A percentile compares a stretch with the other conserved stretches of the same genome.
Conservation (phyloP, 2,888 invertebrate species). For the Drosophila neoperkinsi region DNA sequence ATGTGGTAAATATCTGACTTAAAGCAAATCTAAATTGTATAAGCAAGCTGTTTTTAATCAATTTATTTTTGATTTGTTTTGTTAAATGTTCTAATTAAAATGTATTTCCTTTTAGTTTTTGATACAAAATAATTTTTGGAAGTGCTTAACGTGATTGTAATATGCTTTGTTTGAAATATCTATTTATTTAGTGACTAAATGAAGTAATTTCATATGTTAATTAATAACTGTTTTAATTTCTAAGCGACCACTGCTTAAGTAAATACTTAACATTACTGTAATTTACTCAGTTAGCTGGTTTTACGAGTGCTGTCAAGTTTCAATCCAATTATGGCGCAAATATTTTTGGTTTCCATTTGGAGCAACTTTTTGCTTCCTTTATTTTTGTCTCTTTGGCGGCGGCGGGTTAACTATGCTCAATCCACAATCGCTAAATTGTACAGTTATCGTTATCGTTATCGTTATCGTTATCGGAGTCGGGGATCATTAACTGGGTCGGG, state of each 20-base stretch:
- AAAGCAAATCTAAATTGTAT: background rate
- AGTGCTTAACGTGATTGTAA: background rate
- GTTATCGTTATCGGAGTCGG: slow-evolving; percentile 28
- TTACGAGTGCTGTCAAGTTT: slow-evolving; percentile 41
- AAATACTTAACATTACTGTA: slow-evolving; percentile 32
- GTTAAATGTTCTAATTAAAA: background rate
- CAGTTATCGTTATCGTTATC: slow-evolving; percentile 21
- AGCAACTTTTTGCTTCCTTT: slow-evolving; percentile 34
- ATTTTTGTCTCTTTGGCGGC: slow-evolving; percentile 39
- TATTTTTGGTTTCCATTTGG: slow-evolving; percentile 56
- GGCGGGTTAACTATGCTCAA: slow-evolving; percentile 59
- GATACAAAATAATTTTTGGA: background rate
- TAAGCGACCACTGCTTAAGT: slow-evolving; percentile 3
- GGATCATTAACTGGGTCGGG: slow-evolving; percentile 27
- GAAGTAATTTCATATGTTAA: background rate
- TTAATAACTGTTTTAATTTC: background rate
- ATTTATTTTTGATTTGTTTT: background rate
- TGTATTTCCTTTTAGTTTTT: background rate
- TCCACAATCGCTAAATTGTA: slow-evolving; percentile 28
- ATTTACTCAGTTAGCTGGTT: slow-evolving; percentile 30
- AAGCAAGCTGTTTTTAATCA: background rate
- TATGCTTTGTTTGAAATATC: background rate
- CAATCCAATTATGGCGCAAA: slow-evolving; percentile 66
- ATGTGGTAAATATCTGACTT: background rate
- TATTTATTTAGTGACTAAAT: background rate